These are phyloP conservation scores for Aproaerema taeniolella DNA, from an alignment of 2,888 invertebrate genomes.

Conservation along the genomic window DNA sequence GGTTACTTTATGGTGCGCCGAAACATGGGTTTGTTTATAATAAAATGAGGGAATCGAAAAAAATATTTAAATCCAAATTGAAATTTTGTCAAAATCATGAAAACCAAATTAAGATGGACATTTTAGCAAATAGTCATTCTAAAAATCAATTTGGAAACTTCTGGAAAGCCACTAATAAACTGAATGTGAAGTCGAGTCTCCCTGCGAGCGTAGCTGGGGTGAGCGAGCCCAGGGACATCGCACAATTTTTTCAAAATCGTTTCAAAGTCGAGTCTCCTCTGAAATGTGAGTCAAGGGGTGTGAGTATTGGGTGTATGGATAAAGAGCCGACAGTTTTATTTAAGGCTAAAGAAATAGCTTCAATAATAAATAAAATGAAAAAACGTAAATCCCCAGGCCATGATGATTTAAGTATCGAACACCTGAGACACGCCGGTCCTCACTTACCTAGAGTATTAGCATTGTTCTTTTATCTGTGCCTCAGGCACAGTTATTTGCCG, in stretches of 20 bases:
- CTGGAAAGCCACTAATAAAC: no score
- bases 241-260: not conserved
- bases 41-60: not conserved
- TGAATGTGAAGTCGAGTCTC: no score
- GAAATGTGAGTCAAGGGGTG: not conserved
- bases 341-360: not conserved
- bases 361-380: not conserved
- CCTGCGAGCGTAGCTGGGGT: not conserved
- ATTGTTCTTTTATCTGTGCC: no score
- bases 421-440: no score
- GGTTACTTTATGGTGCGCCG: not conserved
- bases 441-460: no score
- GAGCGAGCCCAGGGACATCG: not conserved
- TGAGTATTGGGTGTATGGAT: not conserved
- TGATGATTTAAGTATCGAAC: not conserved
- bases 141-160: not conserved
- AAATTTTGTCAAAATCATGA: not conserved
- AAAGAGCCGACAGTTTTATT: not conserved
- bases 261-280: not conserved
- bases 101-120: not conserved
- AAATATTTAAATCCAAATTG: not conserved
- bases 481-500: no score
- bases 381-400: not conserved
- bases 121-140: not conserved
- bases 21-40: not conserved